Evolutionary conservation across 2,113 vertebrate species (phyloP).

Genomic region (Myiagra hebetior): DNA sequence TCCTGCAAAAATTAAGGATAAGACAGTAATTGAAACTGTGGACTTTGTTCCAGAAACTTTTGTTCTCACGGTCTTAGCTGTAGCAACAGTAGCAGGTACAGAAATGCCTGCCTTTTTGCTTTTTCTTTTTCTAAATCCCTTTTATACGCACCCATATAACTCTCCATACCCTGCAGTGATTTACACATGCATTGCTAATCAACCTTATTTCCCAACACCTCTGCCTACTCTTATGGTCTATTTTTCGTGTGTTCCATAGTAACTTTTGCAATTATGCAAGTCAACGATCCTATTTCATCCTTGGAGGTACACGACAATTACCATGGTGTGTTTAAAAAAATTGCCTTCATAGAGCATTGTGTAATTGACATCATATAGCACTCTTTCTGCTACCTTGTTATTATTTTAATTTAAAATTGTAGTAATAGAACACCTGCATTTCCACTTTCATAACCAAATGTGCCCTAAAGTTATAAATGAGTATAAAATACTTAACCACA

Average conservation of each 20-base stretch:
- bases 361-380: neutral
- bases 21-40: neutral
- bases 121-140: neutral
- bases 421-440: neutral
- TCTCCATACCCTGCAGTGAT: neutral
- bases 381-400: neutral
- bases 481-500: neutral
- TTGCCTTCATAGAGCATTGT: neutral
- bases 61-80: neutral
- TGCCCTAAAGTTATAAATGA: neutral
- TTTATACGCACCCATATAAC: neutral
- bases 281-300: neutral
- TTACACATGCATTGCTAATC: neutral
- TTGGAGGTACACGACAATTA: neutral
- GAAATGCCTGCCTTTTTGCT: neutral
- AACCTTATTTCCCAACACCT: neutral
- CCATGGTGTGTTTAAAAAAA: neutral
- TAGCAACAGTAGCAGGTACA: neutral
- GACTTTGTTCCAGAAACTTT: neutral
- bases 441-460: neutral
- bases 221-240: neutral
- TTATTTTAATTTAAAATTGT: neutral
- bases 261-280: neutral
- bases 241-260: neutral
- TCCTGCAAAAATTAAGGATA: neutral